phyloP scores from a whole-genome alignment of 1,140 invertebrate species.

The Sycophaga agraensis region DNA sequence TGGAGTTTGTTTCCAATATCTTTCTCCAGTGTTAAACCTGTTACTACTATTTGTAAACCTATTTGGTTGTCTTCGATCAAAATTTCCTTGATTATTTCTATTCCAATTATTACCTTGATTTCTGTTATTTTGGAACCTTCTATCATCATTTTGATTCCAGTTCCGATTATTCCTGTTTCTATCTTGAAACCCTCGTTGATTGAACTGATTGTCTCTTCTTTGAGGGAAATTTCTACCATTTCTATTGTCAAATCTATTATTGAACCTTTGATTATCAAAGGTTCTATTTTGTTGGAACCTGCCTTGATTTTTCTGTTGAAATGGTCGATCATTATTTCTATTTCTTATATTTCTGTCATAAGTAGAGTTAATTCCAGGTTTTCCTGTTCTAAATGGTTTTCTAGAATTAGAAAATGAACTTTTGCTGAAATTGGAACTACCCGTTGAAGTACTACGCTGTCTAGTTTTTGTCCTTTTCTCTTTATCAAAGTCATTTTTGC shows the following conservation, averaged over 20 bases:
- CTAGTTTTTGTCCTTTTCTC: constrained; percentile 41
- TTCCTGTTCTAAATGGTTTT: constrained; percentile 12
- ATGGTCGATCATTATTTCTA: constrained; percentile 18
- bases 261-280: constrained; percentile 31
- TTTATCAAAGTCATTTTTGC: constrained; percentile 37
- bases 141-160: constrained; percentile 35
- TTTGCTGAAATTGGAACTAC: constrained; percentile 21
- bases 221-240: constrained; percentile 33
- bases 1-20: constrained; percentile 23
- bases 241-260: constrained; percentile 39
- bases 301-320: constrained; percentile 27
- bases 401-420: constrained; percentile 5
- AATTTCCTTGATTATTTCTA: constrained; percentile 29
- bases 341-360: constrained; percentile 17
- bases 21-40: constrained; percentile 14
- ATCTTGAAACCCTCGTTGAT: constrained; percentile 20
- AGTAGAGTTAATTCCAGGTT: constrained; percentile 7
- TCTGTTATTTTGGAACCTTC: constrained; percentile 32
- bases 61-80: constrained; percentile 15
- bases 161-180: constrained; percentile 33
- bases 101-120: constrained; percentile 35
- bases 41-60: constrained; percentile 15
- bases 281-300: constrained; percentile 26
- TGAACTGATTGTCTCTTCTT: constrained; percentile 26
- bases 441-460: constrained; percentile 34